A percentile compares a stretch with the other conserved stretches of the same genome.
Evolutionary conservation across 2,888 invertebrate genomes (phyloP).

Genomic region (Marasmarcha lunaedactyla): DNA sequence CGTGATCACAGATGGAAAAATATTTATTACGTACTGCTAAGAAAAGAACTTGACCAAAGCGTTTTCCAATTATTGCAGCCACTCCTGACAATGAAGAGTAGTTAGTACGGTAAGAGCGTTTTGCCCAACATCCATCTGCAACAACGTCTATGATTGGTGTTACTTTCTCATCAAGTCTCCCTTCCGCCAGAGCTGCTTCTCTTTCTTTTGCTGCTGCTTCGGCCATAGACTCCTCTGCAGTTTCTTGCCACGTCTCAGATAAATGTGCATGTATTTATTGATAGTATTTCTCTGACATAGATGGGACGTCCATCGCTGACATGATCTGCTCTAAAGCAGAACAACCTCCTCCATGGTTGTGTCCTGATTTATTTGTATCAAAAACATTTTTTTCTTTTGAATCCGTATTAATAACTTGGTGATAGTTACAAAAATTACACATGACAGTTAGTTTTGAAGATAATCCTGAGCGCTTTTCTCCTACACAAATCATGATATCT

Average conservation of each 20-base stretch:
- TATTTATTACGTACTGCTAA: constrained; percentile 10
- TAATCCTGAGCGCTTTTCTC: too few species aligned
- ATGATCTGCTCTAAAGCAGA: too few species aligned
- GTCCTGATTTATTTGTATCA: too few species aligned
- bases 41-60: constrained; percentile 7
- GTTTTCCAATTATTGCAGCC: constrained; percentile 12
- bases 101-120: constrained; percentile 10
- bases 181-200: constrained; percentile 4
- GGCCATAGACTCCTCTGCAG: constrained; percentile 1
- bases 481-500: too few species aligned
- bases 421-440: too few species aligned
- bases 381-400: too few species aligned
- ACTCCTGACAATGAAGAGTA: constrained; percentile 11
- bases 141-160: constrained; percentile 8
- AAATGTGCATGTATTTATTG: background rate
- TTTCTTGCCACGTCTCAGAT: constrained; percentile 4
- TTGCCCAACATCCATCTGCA: constrained; percentile 10
- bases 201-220: constrained; percentile 6
- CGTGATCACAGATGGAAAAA: constrained; percentile 10
- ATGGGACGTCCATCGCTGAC: too few species aligned
- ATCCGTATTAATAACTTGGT: too few species aligned
- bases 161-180: constrained; percentile 3
- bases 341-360: too few species aligned
- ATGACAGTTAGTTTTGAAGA: too few species aligned
- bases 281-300: constrained; percentile 1